Base-by-base conservation (phyloP, 2,797 vertebrate species). In the Rhinogobio ventralis region DNA sequence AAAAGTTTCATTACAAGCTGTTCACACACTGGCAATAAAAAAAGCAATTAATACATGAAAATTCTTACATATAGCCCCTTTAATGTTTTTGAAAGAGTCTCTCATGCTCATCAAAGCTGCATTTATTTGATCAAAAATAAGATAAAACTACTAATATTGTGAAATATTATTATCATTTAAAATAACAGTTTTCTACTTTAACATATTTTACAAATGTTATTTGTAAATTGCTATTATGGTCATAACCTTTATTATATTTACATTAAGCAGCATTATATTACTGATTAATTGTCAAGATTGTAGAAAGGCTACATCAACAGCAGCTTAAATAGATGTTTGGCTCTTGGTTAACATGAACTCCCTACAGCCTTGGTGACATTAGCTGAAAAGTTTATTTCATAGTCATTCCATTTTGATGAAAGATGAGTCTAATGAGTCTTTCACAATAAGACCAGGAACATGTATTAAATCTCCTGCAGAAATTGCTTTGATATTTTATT, bases 401-500 rank as follows among this genome's bases (percentile, higher is more conserved):
- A 57, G 33, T 57, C 10, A 57, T 57, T 39, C 10, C 5, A 23
- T 33, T 75, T 20, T 55, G 30, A 75, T 55, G 49, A 36, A 55
- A 55, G 49, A 36, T 55, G 72, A 55, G 19, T 36, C n/a, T 64
- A 23, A 39, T 42, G 74, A 25, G 36, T 9, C 4, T 42, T 23
- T 42, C 53, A 25, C 23, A 76, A 76, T 76, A n/a, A 39, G 10
- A n/a, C 10, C 10, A 74, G 49, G 2, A 55, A n/a, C 0, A 1
- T 42, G 33, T 57, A 1, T 60, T 42, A 19, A 76, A 76, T 14
- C 23, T 57, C 33, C 36, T 25, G 36, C 53, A 25, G 53, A 3
- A 10, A 28, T 25, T 60, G 53, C 53, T 25, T 42, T 60, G 74
- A 60, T 77, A 77, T 39, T 57, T 76, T 36, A 17, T 76, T 76